Evolutionary conservation across 2,888 invertebrate species (phyloP).

Genomic region (Arrhopalites spinosus): DNA sequence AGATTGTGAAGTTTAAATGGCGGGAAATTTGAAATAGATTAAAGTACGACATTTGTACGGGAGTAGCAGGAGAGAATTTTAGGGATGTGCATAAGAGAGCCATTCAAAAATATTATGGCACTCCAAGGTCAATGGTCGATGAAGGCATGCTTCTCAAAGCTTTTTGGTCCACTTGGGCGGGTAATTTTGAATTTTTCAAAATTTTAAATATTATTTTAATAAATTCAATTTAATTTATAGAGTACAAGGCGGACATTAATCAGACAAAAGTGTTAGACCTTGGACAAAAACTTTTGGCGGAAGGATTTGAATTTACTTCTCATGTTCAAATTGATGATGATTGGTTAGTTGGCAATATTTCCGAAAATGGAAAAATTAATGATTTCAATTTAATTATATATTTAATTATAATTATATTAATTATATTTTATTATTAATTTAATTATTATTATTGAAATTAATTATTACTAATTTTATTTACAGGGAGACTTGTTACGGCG

Average conservation of each 20-base stretch:
- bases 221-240: no score
- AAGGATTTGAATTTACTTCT: conserved; percentile 43
- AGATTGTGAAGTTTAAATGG: not conserved
- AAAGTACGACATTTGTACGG: conserved; percentile 43
- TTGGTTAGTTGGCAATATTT: no score
- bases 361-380: no score
- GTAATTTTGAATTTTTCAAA: no score
- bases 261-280: conserved; percentile 43
- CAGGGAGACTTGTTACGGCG: conserved; percentile 84
- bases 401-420: no score
- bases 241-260: conserved; percentile 36
- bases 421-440: no score
- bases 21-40: conserved; percentile 14
- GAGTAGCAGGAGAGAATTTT: conserved; percentile 26
- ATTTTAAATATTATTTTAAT: no score
- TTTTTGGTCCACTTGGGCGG: not conserved
- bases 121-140: conserved; percentile 56
- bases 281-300: conserved; percentile 37
- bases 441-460: no score
- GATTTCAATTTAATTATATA: no score
- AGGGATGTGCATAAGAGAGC: conserved; percentile 38
- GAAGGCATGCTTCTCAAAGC: conserved; percentile 42
- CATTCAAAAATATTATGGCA: conserved; percentile 66
- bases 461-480: no score
- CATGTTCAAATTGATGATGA: conserved; percentile 80